Evolutionary conservation across 2,888 invertebrate genomes (phyloP).

Genomic region (Cynaeus angustus): DNA sequence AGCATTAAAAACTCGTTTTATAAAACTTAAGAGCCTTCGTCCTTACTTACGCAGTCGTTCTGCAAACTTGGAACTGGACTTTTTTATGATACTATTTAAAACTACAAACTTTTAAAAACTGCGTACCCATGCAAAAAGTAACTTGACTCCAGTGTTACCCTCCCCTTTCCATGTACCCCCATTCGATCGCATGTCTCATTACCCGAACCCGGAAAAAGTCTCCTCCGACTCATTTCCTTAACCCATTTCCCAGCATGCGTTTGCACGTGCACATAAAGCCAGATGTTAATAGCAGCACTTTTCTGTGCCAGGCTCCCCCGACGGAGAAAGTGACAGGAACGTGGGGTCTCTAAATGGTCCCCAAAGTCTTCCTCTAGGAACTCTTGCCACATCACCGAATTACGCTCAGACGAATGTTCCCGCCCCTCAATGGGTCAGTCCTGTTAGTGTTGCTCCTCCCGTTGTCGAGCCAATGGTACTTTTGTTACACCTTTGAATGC

Average conservation of each 20-base stretch:
- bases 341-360: constrained; percentile 62
- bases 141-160: background rate
- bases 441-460: constrained; percentile 69
- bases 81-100: no score
- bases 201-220: constrained; percentile 15
- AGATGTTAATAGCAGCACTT: constrained; percentile 51
- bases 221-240: constrained; percentile 25
- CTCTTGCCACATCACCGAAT: constrained; percentile 62
- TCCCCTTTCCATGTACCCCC: background rate
- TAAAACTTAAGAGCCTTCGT: no score
- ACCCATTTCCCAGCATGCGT: constrained; percentile 24
- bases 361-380: constrained; percentile 60
- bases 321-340: constrained; percentile 66
- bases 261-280: constrained; percentile 34
- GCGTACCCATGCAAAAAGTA: background rate
- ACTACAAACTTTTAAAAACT: no score
- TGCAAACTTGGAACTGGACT: no score
- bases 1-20: no score
- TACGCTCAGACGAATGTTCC: constrained; percentile 63
- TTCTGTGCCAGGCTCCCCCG: constrained; percentile 65
- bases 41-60: no score
- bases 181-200: constrained; percentile 27
- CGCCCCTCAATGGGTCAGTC: constrained; percentile 72
- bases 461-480: constrained; percentile 55
- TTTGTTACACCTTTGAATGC: background rate